A percentile compares a stretch with the other conserved stretches of the same genome.
These are phyloP conservation scores for Protonibea diacanthus DNA, from an alignment of 2,797 vertebrate genomes.

Conservation along the genomic window DNA sequence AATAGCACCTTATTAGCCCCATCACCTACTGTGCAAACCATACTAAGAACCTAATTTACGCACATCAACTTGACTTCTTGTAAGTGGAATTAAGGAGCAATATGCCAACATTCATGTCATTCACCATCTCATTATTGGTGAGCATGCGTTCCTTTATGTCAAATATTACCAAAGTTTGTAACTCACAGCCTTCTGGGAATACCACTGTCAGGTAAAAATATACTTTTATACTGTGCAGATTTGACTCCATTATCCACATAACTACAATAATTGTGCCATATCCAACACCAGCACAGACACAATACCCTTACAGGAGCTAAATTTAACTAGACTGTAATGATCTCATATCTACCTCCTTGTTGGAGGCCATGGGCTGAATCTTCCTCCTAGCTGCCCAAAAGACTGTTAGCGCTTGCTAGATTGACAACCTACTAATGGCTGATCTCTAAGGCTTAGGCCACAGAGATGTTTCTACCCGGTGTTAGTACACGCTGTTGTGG, in stretches of 20 bases:
- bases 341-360: slow-evolving; percentile 71
- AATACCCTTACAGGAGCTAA: slow-evolving; percentile 66
- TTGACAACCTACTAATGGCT: slow-evolving; percentile 84
- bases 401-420: slow-evolving; percentile 69
- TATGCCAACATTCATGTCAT: slow-evolving; percentile 24
- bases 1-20: slow-evolving; percentile 11
- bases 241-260: slow-evolving; percentile 70
- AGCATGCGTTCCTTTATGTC: slow-evolving; percentile 41
- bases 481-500: slow-evolving; percentile 71
- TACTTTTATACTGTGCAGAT: slow-evolving; percentile 47
- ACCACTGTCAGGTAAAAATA: slow-evolving; percentile 64
- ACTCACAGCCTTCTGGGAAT: slow-evolving; percentile 35
- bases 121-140: slow-evolving; percentile 43
- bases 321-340: slow-evolving; percentile 78
- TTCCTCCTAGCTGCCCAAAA: slow-evolving; percentile 68
- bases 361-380: slow-evolving; percentile 63
- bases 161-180: slow-evolving; percentile 50
- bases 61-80: slow-evolving; percentile 13
- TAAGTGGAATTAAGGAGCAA: slow-evolving; percentile 19
- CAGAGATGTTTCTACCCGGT: slow-evolving; percentile 70
- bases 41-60: slow-evolving; percentile 8
- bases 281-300: slow-evolving; percentile 54
- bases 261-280: slow-evolving; percentile 71
- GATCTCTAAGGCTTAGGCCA: slow-evolving; percentile 74
- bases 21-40: background rate